These are phyloP conservation scores for Rhopalosiphum padi DNA, from an alignment of 1,140 invertebrate species.

Conservation along the genomic window DNA sequence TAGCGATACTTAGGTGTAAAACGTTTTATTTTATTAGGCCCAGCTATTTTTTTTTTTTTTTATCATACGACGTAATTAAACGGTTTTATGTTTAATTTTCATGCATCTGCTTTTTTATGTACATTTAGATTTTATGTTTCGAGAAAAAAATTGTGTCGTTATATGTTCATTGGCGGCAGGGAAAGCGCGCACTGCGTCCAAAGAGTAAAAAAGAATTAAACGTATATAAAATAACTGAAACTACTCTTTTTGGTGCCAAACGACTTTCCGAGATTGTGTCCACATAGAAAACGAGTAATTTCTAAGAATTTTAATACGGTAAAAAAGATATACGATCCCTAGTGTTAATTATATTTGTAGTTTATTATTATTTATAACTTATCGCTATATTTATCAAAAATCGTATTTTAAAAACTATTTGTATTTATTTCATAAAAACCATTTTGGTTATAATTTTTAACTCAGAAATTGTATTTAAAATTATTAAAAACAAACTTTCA, in stretches of 20 bases:
- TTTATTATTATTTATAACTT: constrained; percentile 26
- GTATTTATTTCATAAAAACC: neutral
- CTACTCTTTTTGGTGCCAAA: constrained; percentile 35
- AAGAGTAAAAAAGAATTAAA: constrained; percentile 24
- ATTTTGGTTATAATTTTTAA: neutral
- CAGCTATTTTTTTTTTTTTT: neutral
- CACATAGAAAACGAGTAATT: constrained; percentile 40
- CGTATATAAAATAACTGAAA: constrained; percentile 13
- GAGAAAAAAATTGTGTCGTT: neutral
- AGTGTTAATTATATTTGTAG: constrained; percentile 41
- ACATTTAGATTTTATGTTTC: constrained; percentile 13
- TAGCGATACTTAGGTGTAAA: neutral
- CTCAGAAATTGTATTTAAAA: neutral
- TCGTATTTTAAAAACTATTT: constrained; percentile 18
- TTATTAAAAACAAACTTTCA: constrained; percentile 24
- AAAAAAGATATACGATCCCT: neutral
- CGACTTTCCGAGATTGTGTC: constrained; percentile 24
- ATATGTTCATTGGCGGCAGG: neutral
- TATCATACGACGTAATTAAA: neutral
- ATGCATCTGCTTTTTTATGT: constrained; percentile 19
- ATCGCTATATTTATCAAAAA: constrained; percentile 31
- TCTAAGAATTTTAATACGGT: constrained; percentile 2
- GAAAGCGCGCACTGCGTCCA: neutral
- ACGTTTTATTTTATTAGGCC: constrained; percentile 29
- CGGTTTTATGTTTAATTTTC: constrained; percentile 8